Conservation (phyloP, 1,140 invertebrate species). For the Procambarus virginalis region DNA sequence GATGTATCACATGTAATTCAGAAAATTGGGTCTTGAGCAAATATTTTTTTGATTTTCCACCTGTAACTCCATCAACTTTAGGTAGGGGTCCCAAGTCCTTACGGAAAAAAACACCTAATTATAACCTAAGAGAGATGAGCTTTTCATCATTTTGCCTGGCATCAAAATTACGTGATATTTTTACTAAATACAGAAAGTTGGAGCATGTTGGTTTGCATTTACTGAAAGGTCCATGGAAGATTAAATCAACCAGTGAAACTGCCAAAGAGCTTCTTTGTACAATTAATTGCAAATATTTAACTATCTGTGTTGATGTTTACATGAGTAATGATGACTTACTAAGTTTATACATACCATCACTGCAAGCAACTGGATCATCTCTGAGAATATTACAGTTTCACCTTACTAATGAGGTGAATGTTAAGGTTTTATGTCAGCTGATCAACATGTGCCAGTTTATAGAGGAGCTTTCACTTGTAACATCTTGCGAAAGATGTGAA, state of each 20-base stretch:
- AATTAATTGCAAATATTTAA: slow-evolving; percentile 33
- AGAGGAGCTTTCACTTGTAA: slow-evolving; percentile 34
- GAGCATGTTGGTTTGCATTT: slow-evolving; percentile 49
- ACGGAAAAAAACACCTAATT: background rate
- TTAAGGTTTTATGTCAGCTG: slow-evolving; percentile 19
- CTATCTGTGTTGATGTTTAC: slow-evolving; percentile 49
- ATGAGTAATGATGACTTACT: slow-evolving; percentile 40
- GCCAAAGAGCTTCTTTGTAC: slow-evolving; percentile 21
- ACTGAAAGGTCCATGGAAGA: slow-evolving; percentile 50
- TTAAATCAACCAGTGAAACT: slow-evolving; percentile 29
- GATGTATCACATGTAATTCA: slow-evolving; percentile 38
- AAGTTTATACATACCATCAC: slow-evolving; percentile 26
- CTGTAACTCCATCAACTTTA: slow-evolving; percentile 26
- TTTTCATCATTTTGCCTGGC: slow-evolving; percentile 47
- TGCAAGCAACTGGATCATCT: slow-evolving; percentile 9
- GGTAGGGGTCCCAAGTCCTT: slow-evolving; percentile 21
- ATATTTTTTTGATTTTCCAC: slow-evolving; percentile 34
- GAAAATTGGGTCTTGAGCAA: slow-evolving; percentile 45
- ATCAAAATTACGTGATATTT: slow-evolving; percentile 28
- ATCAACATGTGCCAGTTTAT: slow-evolving; percentile 40
- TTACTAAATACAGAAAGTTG: slow-evolving; percentile 18
- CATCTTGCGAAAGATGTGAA: slow-evolving; percentile 52
- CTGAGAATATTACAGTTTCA: slow-evolving; percentile 47
- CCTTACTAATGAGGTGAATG: slow-evolving; percentile 48
- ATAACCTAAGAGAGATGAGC: slow-evolving; percentile 43